Evolutionary conservation across 1,140 invertebrate species (phyloP).

Genomic region (Halesus radiatus): DNA sequence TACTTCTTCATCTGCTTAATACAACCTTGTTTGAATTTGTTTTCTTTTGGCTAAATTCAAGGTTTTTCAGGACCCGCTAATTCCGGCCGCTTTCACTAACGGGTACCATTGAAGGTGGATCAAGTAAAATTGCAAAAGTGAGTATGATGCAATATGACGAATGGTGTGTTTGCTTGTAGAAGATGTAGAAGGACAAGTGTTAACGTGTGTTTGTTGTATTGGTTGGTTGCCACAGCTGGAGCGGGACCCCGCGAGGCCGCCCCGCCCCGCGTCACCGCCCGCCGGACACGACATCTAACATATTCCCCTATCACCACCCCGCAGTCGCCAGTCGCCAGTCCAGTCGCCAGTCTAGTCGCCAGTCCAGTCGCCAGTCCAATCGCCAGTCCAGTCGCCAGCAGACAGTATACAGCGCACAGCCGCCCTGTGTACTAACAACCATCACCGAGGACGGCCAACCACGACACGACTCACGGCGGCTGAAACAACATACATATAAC

Average conservation of each 20-base stretch:
- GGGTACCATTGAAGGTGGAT: constrained; percentile 89
- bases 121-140: constrained; percentile 70
- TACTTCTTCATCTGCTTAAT: constrained; percentile 5
- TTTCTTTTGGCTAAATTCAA: constrained; percentile 37
- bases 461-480: neutral
- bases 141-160: constrained; percentile 52
- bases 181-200: no score
- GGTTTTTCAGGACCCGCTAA: constrained; percentile 85
- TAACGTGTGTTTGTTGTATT: no score
- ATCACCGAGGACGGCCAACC: no score
- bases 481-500: constrained; percentile 37
- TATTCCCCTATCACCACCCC: constrained; percentile 11
- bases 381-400: no score
- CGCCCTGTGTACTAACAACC: no score
- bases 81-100: constrained; percentile 94
- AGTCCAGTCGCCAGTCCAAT: no score
- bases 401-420: no score
- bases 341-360: no score
- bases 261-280: constrained; percentile 26
- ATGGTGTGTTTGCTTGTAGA: no score
- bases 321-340: neutral
- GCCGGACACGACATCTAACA: constrained; percentile 43
- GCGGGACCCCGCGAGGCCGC: constrained; percentile 40
- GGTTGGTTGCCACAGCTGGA: constrained; percentile 41
- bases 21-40: constrained; percentile 33